Conservation (phyloP, 2,888 invertebrate genomes). For the Chromoteleia sp. region DNA sequence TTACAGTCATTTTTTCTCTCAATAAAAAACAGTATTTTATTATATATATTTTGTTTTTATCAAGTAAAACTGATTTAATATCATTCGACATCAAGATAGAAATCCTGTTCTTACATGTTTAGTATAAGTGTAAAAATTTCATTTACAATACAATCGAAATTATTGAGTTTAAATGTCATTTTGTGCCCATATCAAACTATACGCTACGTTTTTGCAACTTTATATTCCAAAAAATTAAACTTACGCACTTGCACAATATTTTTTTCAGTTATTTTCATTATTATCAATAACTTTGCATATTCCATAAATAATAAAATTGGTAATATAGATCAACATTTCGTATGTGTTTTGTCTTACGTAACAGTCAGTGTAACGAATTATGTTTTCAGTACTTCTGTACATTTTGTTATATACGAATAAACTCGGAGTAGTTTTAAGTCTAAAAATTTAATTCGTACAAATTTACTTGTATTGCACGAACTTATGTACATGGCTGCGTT, state of each 20-base stretch:
- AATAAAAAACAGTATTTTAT: too few relatives aligned
- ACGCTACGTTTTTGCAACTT: neutral
- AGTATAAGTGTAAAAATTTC: too few relatives aligned
- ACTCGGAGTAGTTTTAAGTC: slow-evolving; percentile 54
- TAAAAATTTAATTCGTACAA: slow-evolving; percentile 50
- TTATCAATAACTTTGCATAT: slow-evolving; percentile 18
- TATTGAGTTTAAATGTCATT: too few relatives aligned
- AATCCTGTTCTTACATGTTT: too few relatives aligned
- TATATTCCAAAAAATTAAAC: neutral
- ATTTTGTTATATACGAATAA: slow-evolving; percentile 47
- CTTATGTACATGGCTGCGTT: slow-evolving; percentile 63
- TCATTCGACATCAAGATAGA: too few relatives aligned
- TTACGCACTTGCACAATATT: neutral
- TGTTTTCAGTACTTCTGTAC: slow-evolving; percentile 48
- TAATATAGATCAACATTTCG: slow-evolving; percentile 38
- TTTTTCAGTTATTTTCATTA: neutral
- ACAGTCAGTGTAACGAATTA: slow-evolving; percentile 44
- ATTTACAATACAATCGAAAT: too few relatives aligned
- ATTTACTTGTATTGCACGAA: slow-evolving; percentile 38
- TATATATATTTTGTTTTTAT: too few relatives aligned
- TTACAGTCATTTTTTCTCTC: too few relatives aligned
- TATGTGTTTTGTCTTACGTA: slow-evolving; percentile 29
- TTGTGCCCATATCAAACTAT: too few relatives aligned
- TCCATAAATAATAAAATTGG: slow-evolving; percentile 50
- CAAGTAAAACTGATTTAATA: too few relatives aligned